Evolutionary conservation across 2,113 vertebrate genomes (phyloP).

Genomic region (Promerops cafer): DNA sequence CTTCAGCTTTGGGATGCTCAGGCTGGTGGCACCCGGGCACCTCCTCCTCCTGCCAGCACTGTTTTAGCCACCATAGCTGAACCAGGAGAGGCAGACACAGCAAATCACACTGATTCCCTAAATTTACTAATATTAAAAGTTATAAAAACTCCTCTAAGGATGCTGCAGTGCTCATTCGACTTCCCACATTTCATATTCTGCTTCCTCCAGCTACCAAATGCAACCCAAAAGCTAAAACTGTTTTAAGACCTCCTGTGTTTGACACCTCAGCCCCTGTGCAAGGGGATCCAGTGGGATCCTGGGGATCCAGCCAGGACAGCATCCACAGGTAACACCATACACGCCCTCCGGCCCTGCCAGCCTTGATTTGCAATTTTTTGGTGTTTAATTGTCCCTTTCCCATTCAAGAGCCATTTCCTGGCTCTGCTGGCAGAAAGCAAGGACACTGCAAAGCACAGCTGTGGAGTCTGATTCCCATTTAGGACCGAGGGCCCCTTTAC

Average conservation of each 20-base stretch:
- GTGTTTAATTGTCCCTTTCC: neutral
- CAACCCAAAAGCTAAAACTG: neutral
- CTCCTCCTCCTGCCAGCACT: neutral
- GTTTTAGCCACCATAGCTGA: neutral
- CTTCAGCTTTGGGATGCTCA: neutral
- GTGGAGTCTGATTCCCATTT: slow-evolving; percentile 59
- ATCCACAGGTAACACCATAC: rapidly evolving
- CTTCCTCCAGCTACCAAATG: neutral
- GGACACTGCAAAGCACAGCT: neutral
- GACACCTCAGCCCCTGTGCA: neutral
- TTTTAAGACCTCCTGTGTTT: neutral
- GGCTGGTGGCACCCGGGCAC: neutral
- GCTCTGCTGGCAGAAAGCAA: neutral
- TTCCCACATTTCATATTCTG: neutral
- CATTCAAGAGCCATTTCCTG: neutral
- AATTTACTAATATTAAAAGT: neutral
- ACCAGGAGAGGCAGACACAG: neutral
- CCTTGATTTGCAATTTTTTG: neutral
- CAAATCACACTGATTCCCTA: neutral
- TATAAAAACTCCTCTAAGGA: neutral
- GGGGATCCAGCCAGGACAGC: rapidly evolving
- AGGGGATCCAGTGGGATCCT: neutral
- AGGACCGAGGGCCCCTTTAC: slow-evolving; percentile 28
- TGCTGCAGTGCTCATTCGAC: rapidly evolving
- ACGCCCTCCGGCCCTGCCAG: rapidly evolving